These are phyloP conservation scores for Drosophila pandora DNA, from an alignment of 1,140 invertebrate species.

Conservation along the genomic window DNA sequence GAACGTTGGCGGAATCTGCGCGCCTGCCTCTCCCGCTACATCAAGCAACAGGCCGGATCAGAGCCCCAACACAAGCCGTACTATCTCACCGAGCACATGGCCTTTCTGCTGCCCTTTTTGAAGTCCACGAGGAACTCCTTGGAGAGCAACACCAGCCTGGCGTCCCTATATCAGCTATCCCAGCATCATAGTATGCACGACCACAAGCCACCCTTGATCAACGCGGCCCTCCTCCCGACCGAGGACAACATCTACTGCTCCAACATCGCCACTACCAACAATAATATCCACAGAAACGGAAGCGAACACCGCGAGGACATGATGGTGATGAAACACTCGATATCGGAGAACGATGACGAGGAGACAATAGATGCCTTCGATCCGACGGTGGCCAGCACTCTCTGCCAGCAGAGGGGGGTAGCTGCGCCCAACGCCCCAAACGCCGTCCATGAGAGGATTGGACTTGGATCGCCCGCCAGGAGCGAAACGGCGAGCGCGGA, in stretches of 20 bases:
- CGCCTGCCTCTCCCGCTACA: conserved; percentile 79
- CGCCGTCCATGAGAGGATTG: not conserved
- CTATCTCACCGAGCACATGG: conserved; percentile 83
- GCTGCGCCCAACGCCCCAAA: conserved; percentile 10
- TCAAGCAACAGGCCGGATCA: conserved; percentile 75
- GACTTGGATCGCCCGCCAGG: conserved; percentile 46
- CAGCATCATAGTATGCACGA: conserved; percentile 51
- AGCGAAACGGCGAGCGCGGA: conserved; percentile 77
- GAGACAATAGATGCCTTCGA: conserved; percentile 79
- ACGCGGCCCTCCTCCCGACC: conserved; percentile 30
- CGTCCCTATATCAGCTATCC: conserved; percentile 65
- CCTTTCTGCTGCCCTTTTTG: conserved; percentile 79
- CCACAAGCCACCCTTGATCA: conserved; percentile 19
- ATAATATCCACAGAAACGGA: conserved; percentile 35
- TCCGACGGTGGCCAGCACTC: conserved; percentile 54
- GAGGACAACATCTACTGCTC: conserved; percentile 63
- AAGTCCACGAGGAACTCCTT: conserved; percentile 75
- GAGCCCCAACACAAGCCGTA: conserved; percentile 82
- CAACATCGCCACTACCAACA: conserved; percentile 42
- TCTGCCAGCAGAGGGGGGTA: conserved; percentile 43
- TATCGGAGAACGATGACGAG: conserved; percentile 78
- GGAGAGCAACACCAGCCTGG: conserved; percentile 64
- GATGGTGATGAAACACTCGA: conserved; percentile 68
- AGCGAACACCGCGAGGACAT: conserved; percentile 23
- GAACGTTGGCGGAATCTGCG: conserved; percentile 83